Evolutionary conservation across 2,888 invertebrate genomes (phyloP).

Genomic region (Andrena flavipes): DNA sequence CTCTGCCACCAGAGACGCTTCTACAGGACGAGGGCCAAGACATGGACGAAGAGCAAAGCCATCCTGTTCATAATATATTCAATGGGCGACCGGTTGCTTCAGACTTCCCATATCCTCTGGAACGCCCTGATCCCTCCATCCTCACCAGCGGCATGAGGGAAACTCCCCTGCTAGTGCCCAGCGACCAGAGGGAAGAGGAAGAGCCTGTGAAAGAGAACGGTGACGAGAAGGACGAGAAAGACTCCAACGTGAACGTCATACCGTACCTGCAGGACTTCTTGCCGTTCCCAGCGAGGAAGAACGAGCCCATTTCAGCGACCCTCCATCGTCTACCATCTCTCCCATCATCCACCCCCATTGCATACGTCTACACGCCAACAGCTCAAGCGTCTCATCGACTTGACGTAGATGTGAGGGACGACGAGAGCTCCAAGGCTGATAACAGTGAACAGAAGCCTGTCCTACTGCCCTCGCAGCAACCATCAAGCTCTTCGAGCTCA

Average conservation of each 20-base stretch:
- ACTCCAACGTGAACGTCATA: constrained; percentile 83
- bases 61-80: constrained; percentile 76
- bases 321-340: constrained; percentile 76
- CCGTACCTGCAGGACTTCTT: constrained; percentile 85
- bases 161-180: constrained; percentile 83
- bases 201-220: constrained; percentile 23
- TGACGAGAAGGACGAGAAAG: constrained; percentile 68
- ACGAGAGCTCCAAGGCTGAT: constrained; percentile 56
- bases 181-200: constrained; percentile 74
- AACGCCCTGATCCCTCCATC: constrained; percentile 86
- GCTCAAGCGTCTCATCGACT: constrained; percentile 81
- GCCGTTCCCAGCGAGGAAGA: constrained; percentile 82
- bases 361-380: constrained; percentile 89
- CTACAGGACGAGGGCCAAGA: constrained; percentile 72
- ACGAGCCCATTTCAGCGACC: constrained; percentile 79
- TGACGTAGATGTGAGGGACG: constrained; percentile 47
- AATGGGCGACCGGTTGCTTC: constrained; percentile 83
- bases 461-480: constrained; percentile 81
- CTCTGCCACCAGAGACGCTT: constrained; percentile 84
- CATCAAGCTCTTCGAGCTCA: constrained; percentile 82
- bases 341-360: constrained; percentile 87
- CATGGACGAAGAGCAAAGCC: constrained; percentile 42
- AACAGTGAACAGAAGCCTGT: constrained; percentile 74
- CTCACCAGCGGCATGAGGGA: constrained; percentile 79
- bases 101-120: constrained; percentile 89